Conservation (phyloP, 1,140 invertebrate species). For the Drosophila repletoides region DNA sequence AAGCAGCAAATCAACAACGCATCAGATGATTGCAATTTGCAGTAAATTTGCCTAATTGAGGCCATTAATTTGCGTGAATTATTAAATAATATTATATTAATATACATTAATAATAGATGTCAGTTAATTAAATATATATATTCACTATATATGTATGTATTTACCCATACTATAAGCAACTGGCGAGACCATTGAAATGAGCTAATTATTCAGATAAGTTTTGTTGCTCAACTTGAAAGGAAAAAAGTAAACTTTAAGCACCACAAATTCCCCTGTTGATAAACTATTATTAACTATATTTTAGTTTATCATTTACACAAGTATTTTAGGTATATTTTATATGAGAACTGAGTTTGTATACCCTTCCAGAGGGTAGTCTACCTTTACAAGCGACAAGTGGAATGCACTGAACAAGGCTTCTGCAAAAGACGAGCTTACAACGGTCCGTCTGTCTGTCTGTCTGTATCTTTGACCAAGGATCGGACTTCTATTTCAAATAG, state of each 20-base stretch:
- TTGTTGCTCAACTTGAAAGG: too few species aligned
- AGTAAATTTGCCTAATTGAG: conserved; percentile 83
- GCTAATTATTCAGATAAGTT: conserved; percentile 14
- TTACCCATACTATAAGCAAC: conserved; percentile 3
- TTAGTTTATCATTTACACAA: background rate
- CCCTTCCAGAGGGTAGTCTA: too few species aligned
- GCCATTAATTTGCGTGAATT: background rate
- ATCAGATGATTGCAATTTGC: conserved; percentile 89
- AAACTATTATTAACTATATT: too few species aligned
- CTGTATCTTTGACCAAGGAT: too few species aligned
- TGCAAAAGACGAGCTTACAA: too few species aligned
- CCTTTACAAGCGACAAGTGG: too few species aligned
- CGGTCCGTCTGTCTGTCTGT: too few species aligned
- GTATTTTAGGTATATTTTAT: background rate
- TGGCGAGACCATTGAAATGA: background rate
- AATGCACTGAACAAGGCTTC: too few species aligned
- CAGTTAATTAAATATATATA: conserved; percentile 12
- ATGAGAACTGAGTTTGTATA: too few species aligned
- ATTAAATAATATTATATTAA: conserved; percentile 2
- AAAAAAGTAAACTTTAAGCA: too few species aligned
- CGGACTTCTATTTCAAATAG: too few species aligned
- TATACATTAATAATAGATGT: conserved; percentile 10
- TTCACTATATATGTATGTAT: background rate
- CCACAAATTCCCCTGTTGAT: too few species aligned
- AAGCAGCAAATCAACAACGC: conserved; percentile 90